These are phyloP conservation scores for Eupithecia vulgata DNA, from an alignment of 2,888 invertebrate genomes.

Conservation along the genomic window DNA sequence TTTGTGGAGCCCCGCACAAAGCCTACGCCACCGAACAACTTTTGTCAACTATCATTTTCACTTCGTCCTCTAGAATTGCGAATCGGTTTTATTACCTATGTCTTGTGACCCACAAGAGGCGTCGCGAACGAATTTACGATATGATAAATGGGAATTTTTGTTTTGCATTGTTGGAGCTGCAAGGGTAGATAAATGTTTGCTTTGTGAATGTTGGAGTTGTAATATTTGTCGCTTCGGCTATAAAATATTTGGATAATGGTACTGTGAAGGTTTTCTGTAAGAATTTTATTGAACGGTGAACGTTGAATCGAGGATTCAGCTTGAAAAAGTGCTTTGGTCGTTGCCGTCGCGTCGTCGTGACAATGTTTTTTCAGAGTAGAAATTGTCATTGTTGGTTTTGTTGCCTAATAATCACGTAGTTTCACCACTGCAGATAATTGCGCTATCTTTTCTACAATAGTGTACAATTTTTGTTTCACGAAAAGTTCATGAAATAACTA, in stretches of 20 bases:
- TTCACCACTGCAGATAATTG: background rate
- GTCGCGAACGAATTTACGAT: conserved; percentile 63
- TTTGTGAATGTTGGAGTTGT: conserved; percentile 53
- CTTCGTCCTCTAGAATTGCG: conserved; percentile 69
- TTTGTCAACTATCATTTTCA: conserved; percentile 81
- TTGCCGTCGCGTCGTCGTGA: conserved; percentile 6
- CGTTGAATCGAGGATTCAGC: background rate
- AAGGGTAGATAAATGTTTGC: conserved; percentile 67
- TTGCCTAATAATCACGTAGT: conserved; percentile 5
- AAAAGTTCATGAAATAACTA: background rate
- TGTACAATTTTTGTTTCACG: background rate
- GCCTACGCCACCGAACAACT: conserved; percentile 66
- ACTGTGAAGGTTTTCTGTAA: conserved; percentile 24
- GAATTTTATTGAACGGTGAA: conserved; percentile 21
- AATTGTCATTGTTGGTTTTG: background rate
- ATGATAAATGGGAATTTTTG: conserved; percentile 75
- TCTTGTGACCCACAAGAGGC: conserved; percentile 65
- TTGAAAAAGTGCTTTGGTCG: conserved; percentile 14
- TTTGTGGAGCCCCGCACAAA: conserved; percentile 72
- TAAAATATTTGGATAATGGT: conserved; percentile 41
- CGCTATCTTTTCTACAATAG: background rate
- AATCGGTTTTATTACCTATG: conserved; percentile 71
- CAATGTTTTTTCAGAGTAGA: background rate
- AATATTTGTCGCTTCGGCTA: conserved; percentile 39
- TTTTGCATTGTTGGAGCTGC: conserved; percentile 60